These are phyloP conservation scores for Nowickia ferox DNA, from an alignment of 2,888 invertebrate species.

Conservation along the genomic window DNA sequence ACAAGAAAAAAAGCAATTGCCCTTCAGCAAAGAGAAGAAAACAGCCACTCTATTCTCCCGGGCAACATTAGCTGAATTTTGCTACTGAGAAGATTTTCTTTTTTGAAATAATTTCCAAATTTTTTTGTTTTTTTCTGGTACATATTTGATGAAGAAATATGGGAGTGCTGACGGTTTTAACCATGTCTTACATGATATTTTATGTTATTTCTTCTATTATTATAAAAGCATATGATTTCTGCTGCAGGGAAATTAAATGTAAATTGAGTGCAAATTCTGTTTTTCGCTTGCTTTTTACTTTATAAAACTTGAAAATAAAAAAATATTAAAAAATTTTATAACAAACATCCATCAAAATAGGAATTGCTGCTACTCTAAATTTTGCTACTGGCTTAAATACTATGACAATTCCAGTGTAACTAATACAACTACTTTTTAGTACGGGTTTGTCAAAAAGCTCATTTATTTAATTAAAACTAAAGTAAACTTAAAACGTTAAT, in stretches of 20 bases:
- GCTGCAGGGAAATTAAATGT: not conserved
- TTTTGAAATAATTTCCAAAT: slow-evolving; percentile 29
- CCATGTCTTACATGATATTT: slow-evolving; percentile 27
- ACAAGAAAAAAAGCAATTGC: slow-evolving; percentile 40
- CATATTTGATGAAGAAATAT: slow-evolving; percentile 70
- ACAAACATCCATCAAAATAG: not conserved
- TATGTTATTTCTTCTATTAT: slow-evolving; percentile 15
- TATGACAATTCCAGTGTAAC: slow-evolving; percentile 10
- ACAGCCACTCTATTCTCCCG: slow-evolving; percentile 51
- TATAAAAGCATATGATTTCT: not conserved
- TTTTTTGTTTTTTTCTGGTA: slow-evolving; percentile 34
- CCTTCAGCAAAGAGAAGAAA: slow-evolving; percentile 33
- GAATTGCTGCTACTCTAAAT: slow-evolving; percentile 18
- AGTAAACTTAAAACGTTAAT: no score
- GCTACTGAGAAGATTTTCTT: not conserved
- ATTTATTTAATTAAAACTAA: no score
- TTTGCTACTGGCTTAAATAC: slow-evolving; percentile 14
- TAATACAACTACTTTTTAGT: not conserved
- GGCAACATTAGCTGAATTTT: slow-evolving; percentile 64
- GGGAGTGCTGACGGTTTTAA: slow-evolving; percentile 54
- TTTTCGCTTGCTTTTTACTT: slow-evolving; percentile 9
- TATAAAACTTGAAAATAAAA: slow-evolving; percentile 12
- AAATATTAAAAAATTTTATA: not conserved
- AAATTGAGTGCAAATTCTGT: slow-evolving; percentile 62
- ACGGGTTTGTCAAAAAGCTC: not conserved